A percentile compares a stretch with the other conserved stretches of the same genome.
phyloP scores from a whole-genome alignment of 2,797 vertebrate genomes.

The Pipistrellus kuhlii region DNA sequence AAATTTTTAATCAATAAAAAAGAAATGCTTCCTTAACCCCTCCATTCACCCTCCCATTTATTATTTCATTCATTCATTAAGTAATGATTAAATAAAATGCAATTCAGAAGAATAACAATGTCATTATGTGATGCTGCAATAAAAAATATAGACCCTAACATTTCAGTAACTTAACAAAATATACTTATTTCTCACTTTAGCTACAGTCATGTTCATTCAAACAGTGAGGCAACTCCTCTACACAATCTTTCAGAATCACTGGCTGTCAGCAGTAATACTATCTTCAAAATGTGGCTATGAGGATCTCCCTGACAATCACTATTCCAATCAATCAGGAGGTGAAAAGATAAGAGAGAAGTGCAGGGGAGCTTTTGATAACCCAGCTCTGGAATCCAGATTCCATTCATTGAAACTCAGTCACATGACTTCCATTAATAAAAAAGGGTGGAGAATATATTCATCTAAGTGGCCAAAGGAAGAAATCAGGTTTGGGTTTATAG shows the following conservation, averaged over 20 bases:
- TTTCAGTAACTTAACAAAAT: neutral
- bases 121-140: neutral
- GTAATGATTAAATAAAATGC: neutral
- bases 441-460: neutral
- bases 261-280: neutral
- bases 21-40: neutral
- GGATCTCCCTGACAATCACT: neutral
- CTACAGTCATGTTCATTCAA: neutral
- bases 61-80: neutral
- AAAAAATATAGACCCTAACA: neutral
- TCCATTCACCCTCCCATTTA: neutral
- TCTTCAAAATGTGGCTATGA: neutral
- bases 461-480: neutral
- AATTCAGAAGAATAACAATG: neutral
- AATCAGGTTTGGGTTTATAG: neutral
- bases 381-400: neutral
- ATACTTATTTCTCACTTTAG: conserved; percentile 1
- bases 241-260: neutral
- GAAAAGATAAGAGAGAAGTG: neutral
- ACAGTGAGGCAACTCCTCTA: neutral
- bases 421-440: neutral
- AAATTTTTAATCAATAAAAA: neutral
- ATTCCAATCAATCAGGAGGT: neutral
- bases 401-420: neutral
- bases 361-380: neutral